Evolutionary conservation across 2,113 vertebrate species (phyloP).

Genomic region (Apodemus speciosus): DNA sequence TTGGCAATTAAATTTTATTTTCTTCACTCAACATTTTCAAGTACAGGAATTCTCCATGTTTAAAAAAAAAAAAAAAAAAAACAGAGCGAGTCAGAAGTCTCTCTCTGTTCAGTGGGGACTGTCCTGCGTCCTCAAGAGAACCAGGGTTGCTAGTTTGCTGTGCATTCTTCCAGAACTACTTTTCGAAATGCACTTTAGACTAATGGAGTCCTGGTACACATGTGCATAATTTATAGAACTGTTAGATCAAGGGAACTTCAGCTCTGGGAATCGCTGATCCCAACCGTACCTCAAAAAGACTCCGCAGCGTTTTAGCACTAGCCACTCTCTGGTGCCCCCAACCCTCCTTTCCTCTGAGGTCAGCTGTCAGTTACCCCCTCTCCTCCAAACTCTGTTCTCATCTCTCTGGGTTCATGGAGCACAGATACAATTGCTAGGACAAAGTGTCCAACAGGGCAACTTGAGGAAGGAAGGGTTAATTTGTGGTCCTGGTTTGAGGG

Average conservation of each 20-base stretch:
- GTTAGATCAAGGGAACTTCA: background rate
- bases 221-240: constrained; percentile 15
- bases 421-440: background rate
- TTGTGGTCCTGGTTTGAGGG: background rate
- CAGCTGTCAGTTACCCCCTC: background rate
- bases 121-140: background rate
- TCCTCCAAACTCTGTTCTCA: background rate
- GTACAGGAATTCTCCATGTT: background rate
- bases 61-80: constrained; percentile 16
- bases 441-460: background rate
- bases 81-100: constrained; percentile 2
- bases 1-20: background rate
- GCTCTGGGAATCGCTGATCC: background rate
- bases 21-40: background rate
- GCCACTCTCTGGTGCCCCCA: background rate
- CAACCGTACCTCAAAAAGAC: background rate
- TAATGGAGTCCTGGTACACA: constrained; percentile 16
- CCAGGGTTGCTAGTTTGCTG: background rate
- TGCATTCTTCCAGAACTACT: constrained; percentile 13
- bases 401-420: background rate
- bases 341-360: background rate
- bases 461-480: background rate
- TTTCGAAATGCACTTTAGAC: constrained; percentile 50
- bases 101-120: background rate
- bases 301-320: background rate